A percentile compares a stretch with the other conserved stretches of the same genome.
Evolutionary conservation across 2,113 vertebrate genomes (phyloP).

Genomic region (Heterotis niloticus): DNA sequence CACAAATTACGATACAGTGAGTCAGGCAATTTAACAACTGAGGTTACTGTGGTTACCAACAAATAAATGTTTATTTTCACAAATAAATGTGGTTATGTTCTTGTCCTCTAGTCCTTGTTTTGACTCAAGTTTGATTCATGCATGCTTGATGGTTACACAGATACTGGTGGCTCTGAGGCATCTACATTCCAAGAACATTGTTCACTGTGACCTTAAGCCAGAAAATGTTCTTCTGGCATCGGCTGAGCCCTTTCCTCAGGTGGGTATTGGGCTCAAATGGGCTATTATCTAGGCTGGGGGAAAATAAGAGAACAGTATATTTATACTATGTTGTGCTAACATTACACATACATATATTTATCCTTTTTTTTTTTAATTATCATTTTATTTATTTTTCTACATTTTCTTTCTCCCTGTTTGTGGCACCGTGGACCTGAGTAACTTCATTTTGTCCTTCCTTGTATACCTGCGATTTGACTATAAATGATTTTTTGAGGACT

Average conservation of each 20-base stretch:
- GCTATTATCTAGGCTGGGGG: not conserved
- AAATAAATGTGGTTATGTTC: not conserved
- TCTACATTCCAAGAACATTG: conserved; percentile 98
- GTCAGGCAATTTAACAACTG: no score
- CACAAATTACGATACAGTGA: no score
- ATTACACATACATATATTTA: not conserved
- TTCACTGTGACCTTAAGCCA: conserved; percentile 98
- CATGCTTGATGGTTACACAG: conserved; percentile 53
- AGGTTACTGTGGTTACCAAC: no score
- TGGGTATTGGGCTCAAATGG: conserved; percentile 35
- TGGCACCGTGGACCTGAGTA: no score
- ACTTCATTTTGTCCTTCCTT: no score
- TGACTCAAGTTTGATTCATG: not conserved
- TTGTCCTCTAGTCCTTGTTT: not conserved
- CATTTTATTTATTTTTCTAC: no score
- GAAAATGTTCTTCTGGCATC: conserved; percentile 95
- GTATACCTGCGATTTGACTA: not conserved
- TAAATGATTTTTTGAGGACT: no score
- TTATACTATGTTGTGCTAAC: not conserved
- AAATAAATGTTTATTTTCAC: no score
- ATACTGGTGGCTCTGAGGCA: conserved; percentile 95
- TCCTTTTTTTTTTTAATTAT: not conserved
- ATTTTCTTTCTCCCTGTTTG: no score
- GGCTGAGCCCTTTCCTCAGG: conserved; percentile 94
- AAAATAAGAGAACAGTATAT: no score